phyloP scores from a whole-genome alignment of 2,797 vertebrate genomes.

The Gambelia wislizenii region DNA sequence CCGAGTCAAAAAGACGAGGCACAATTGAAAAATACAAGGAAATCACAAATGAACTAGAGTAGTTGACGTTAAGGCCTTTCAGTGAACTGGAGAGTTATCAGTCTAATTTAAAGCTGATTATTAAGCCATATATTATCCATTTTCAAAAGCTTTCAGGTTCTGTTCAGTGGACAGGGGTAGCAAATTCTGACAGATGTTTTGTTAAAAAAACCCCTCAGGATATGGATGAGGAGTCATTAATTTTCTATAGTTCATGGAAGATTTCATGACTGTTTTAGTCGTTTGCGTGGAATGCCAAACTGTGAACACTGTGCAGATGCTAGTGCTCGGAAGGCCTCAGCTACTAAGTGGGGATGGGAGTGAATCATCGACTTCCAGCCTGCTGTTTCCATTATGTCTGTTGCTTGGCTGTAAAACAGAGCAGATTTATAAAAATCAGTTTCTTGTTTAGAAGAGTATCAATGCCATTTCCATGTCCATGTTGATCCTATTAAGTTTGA shows the following conservation, averaged over 20 bases:
- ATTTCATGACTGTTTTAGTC: slow-evolving; percentile 97
- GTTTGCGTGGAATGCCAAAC: slow-evolving; percentile 95
- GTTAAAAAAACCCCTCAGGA: slow-evolving; percentile 80
- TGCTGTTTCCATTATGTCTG: slow-evolving; percentile 98
- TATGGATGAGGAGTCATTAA: slow-evolving; percentile 83
- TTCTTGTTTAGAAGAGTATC: background rate
- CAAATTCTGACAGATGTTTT: slow-evolving; percentile 80
- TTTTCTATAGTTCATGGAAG: slow-evolving; percentile 81
- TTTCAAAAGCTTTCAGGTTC: slow-evolving; percentile 82
- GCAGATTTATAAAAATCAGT: slow-evolving; percentile 66
- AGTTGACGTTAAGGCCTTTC: slow-evolving; percentile 98
- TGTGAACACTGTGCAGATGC: slow-evolving; percentile 95
- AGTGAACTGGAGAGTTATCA: slow-evolving; percentile 89
- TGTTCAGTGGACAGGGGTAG: slow-evolving; percentile 80
- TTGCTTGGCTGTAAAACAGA: slow-evolving; percentile 89
- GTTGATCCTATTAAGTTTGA: background rate
- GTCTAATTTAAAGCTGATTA: slow-evolving; percentile 89
- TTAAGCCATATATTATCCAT: slow-evolving; percentile 85
- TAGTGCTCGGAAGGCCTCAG: slow-evolving; percentile 97
- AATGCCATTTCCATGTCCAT: background rate
- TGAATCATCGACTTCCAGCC: slow-evolving; percentile 99
- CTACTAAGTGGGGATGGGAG: slow-evolving; percentile 98
- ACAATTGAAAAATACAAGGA: slow-evolving; percentile 86
- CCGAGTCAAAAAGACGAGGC: slow-evolving; percentile 96
- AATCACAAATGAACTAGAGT: slow-evolving; percentile 87